Conservation (phyloP, 2,888 invertebrate species). For the Drosophila putrida region DNA sequence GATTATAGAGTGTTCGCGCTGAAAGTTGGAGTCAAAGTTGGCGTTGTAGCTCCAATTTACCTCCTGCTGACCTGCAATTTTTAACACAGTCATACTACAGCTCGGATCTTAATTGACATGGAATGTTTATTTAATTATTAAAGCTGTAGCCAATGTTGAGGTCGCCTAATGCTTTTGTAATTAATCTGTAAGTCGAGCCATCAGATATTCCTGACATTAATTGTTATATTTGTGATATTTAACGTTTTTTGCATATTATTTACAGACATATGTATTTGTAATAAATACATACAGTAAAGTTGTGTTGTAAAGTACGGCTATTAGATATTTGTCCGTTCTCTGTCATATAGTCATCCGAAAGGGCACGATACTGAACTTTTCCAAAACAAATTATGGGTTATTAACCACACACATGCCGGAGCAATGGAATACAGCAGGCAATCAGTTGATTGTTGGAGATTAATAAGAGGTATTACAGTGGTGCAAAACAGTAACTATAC, state of each 20-base stretch:
- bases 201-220: constrained; percentile 32
- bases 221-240: constrained; percentile 15
- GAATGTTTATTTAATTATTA: constrained; percentile 58
- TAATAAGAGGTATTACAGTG: constrained; percentile 42
- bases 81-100: constrained; percentile 22
- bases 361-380: constrained; percentile 26
- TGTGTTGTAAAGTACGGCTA: constrained; percentile 29
- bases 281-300: constrained; percentile 17
- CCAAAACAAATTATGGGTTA: constrained; percentile 52
- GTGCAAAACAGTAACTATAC: constrained; percentile 1
- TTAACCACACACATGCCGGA: constrained; percentile 47
- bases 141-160: constrained; percentile 28
- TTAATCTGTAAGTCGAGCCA: constrained; percentile 41
- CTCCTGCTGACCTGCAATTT: constrained; percentile 29
- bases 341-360: constrained; percentile 7
- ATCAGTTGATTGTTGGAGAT: constrained; percentile 26
- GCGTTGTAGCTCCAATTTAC: constrained; percentile 14
- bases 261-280: constrained; percentile 24
- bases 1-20: constrained; percentile 39
- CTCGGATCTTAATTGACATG: constrained; percentile 59
- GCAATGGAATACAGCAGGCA: constrained; percentile 14
- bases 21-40: neutral
- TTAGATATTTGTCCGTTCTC: constrained; percentile 10
- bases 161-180: constrained; percentile 31
- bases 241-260: constrained; percentile 37